Conservation (phyloP, 2,113 vertebrate genomes). For the Arenaria interpres region DNA sequence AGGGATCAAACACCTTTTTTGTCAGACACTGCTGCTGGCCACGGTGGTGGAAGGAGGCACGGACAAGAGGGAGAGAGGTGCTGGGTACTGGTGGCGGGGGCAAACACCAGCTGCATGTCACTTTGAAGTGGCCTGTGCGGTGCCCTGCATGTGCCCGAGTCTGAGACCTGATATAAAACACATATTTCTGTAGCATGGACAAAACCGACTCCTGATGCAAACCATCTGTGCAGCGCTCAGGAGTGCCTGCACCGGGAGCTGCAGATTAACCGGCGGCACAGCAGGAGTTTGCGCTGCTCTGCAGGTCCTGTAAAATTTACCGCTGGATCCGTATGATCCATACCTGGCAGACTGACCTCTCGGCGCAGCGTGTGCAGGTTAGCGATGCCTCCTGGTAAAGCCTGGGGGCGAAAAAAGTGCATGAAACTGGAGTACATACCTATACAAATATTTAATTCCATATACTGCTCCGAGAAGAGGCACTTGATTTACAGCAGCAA, state of each 20-base stretch:
- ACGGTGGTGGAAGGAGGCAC: neutral
- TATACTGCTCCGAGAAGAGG: neutral
- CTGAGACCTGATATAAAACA: neutral
- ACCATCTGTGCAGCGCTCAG: neutral
- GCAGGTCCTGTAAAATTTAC: neutral
- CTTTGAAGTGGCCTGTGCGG: neutral
- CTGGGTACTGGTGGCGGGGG: neutral
- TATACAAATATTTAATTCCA: neutral
- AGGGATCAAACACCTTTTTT: neutral
- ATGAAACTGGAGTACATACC: neutral
- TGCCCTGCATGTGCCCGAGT: neutral
- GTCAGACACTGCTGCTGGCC: neutral
- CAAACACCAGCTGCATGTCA: accelerated
- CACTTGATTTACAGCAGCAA: neutral
- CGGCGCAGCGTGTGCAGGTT: accelerated
- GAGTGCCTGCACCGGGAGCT: neutral
- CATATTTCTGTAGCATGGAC: neutral
- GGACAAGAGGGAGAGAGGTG: neutral
- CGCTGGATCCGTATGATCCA: neutral
- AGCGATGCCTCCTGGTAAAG: neutral
- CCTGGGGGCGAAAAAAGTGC: neutral
- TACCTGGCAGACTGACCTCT: neutral
- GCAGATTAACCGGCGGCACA: neutral
- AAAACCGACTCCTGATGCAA: neutral
- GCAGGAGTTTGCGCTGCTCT: neutral